Evolutionary conservation across 2,113 vertebrate genomes (phyloP), one percentile per base, ranked within the genome.

Genomic region (Uria lomvia): DNA sequence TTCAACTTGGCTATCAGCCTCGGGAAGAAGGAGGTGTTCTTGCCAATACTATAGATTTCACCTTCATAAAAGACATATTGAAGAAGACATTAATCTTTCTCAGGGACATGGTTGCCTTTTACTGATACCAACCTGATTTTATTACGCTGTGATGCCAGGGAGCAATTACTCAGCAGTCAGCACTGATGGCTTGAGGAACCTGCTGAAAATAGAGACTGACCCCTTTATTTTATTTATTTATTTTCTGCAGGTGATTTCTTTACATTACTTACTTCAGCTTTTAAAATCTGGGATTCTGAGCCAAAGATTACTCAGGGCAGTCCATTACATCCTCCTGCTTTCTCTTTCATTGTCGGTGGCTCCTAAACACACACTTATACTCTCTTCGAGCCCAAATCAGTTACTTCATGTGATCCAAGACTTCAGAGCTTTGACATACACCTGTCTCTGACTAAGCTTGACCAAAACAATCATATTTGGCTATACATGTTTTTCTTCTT

Each of bases 1-100:
- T 49, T 94, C 76, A 52, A 5, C 27, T 90, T 97, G 56, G 36
- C 85, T 94, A 80, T 92, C 52, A 94, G 52, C 55, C 86, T 86
- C 3, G 0, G 32, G 34, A 17, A 58, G 6, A 15, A 17, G 40
- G 9, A 79, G 11, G 15, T 92, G 36, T 83, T 94, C 45, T 72
- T 95, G 86, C 56, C 74, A 90, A 29, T 67, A 90, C 56, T 12
- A 62, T 38, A 85, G 73, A 93, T 92, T 95, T 95, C 86, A 97
- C 94, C 73, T 85, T 93, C 49, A 79, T 88, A 73, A 93, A 91
- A 93, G 43, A 58, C 24, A 62, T 87, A 68, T 53, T 76, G 63
- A 84, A 91, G 83, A 59, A 95, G 8, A 97, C 94, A 92, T 87
- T 72, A 85, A 83, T 80, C 50, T 92, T 80, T 77, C 58, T 86